phyloP scores from a whole-genome alignment of 2,888 invertebrate genomes.

The Amblyteles armatorius region DNA sequence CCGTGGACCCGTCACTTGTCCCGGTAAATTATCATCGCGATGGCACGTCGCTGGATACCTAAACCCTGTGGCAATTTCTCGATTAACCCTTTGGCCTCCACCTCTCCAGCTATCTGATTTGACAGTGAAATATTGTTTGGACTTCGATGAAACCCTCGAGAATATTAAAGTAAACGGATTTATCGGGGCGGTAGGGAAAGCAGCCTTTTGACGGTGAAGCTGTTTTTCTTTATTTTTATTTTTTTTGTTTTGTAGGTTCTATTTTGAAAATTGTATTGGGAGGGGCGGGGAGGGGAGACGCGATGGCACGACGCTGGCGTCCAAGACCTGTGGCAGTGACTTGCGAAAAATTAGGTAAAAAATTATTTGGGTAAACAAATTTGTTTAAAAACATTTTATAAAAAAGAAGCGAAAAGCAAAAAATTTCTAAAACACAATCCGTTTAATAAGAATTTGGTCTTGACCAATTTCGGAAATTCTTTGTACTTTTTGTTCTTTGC shows the following conservation, averaged over 20 bases:
- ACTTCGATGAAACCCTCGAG: no score
- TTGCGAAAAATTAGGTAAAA: no score
- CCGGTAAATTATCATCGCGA: not conserved
- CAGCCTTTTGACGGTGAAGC: not conserved
- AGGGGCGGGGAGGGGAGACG: not conserved
- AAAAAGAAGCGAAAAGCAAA: no score
- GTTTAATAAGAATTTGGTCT: no score
- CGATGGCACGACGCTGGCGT: no score
- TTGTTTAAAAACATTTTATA: no score
- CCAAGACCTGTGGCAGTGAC: no score
- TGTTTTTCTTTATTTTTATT: not conserved
- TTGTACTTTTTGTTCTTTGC: no score
- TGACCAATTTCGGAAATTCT: no score
- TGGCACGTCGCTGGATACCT: not conserved
- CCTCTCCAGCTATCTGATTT: not conserved
- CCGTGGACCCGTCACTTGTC: not conserved
- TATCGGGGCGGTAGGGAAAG: not conserved
- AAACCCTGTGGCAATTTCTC: not conserved
- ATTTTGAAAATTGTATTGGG: conserved; percentile 24
- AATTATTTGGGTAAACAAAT: no score
- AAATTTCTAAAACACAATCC: no score
- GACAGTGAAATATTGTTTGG: not conserved
- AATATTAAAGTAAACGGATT: not conserved
- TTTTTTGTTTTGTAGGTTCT: not conserved
- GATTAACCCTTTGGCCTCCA: not conserved